Percentiles rank a stretch among this genome's conserved stretches.
phyloP scores from a whole-genome alignment of 2,888 invertebrate genomes.

The Pterostichus madidus region DNA sequence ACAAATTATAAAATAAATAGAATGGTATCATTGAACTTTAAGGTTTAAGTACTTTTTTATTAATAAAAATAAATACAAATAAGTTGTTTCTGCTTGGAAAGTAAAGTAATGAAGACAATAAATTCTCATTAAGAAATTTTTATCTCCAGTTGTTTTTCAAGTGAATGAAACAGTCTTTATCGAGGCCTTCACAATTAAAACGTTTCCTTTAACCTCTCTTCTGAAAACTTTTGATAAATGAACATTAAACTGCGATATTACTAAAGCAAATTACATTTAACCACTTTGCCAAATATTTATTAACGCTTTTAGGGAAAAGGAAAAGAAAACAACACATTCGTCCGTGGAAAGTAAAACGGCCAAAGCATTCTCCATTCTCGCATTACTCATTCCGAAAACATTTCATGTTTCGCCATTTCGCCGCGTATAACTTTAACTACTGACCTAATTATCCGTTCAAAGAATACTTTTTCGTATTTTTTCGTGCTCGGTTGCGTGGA shows the following conservation, averaged over 20 bases:
- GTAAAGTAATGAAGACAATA: constrained; percentile 23
- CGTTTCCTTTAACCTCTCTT: constrained; percentile 57
- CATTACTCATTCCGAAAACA: constrained; percentile 61
- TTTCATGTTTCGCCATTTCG: constrained; percentile 56
- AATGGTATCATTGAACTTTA: not conserved
- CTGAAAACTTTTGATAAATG: constrained; percentile 62
- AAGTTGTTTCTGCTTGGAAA: constrained; percentile 24
- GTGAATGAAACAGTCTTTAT: constrained; percentile 50
- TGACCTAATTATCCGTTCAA: constrained; percentile 62
- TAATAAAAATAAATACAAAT: constrained; percentile 13
- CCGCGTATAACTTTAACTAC: constrained; percentile 55
- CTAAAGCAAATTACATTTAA: constrained; percentile 59
- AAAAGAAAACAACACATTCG: constrained; percentile 49
- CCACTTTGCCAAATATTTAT: constrained; percentile 63
- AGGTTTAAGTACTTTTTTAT: not conserved
- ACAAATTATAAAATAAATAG: not conserved
- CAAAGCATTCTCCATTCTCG: constrained; percentile 8
- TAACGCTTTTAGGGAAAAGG: constrained; percentile 62
- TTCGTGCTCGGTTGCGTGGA: constrained; percentile 59
- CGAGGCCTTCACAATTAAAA: constrained; percentile 59
- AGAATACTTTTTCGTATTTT: constrained; percentile 61
- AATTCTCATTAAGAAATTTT: constrained; percentile 51
- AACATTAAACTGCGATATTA: constrained; percentile 60
- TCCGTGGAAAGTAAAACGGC: constrained; percentile 57
- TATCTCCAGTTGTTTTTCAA: constrained; percentile 50